Evolutionary conservation across 2,113 vertebrate species (phyloP).

Genomic region (Plecturocebus donacophilus): DNA sequence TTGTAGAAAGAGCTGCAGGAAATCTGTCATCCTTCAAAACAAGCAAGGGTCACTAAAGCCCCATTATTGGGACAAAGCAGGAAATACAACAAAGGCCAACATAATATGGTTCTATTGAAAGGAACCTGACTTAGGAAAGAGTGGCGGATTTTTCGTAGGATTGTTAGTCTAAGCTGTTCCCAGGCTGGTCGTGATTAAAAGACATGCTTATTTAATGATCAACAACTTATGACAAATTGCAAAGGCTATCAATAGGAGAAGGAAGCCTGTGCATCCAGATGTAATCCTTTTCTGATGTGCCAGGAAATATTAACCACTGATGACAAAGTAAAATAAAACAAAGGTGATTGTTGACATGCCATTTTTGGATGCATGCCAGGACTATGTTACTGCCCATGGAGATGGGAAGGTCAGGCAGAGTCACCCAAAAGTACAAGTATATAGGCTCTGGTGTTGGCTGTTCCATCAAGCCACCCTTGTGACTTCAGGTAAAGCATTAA

Average conservation of each 20-base stretch:
- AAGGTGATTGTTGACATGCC: slow-evolving; percentile 32
- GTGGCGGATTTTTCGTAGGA: neutral
- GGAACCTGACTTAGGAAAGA: slow-evolving; percentile 22
- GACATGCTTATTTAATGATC: neutral
- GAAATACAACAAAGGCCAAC: slow-evolving; percentile 62
- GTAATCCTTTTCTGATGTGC: neutral
- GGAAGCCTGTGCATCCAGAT: slow-evolving; percentile 58
- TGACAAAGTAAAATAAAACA: slow-evolving; percentile 56
- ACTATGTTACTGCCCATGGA: neutral
- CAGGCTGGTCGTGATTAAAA: neutral
- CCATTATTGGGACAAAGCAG: slow-evolving; percentile 45
- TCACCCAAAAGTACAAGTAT: neutral
- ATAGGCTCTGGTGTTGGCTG: neutral
- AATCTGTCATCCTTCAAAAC: slow-evolving; percentile 58
- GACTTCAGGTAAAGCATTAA: neutral
- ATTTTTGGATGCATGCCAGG: neutral
- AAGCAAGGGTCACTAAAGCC: slow-evolving; percentile 48
- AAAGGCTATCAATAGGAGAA: slow-evolving; percentile 24
- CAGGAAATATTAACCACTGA: slow-evolving; percentile 63
- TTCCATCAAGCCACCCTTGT: neutral
- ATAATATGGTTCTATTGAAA: slow-evolving; percentile 20
- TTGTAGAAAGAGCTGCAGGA: slow-evolving; percentile 53
- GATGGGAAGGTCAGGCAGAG: neutral
- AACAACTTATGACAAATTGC: neutral
- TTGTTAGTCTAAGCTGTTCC: slow-evolving; percentile 17